phyloP scores from a whole-genome alignment of 2,888 invertebrate species.

The Poecilobothrus nobilitatus region DNA sequence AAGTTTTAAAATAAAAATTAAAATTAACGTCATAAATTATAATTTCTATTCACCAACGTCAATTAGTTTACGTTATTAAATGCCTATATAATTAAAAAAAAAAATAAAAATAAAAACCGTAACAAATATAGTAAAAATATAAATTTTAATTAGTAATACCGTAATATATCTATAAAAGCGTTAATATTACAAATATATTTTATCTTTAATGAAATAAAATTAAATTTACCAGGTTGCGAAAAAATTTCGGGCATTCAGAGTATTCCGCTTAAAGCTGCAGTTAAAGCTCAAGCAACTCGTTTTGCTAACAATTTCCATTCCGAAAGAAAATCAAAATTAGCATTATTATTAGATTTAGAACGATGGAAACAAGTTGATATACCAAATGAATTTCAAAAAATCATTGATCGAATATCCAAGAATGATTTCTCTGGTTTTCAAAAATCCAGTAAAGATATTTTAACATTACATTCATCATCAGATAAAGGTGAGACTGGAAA shows the following conservation, averaged over 20 bases:
- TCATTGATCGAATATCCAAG: constrained; percentile 61
- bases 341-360: constrained; percentile 78
- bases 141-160: too few species aligned
- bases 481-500: constrained; percentile 47
- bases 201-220: neutral
- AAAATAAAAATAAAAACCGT: too few species aligned
- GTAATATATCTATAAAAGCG: too few species aligned
- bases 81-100: too few species aligned
- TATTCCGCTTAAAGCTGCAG: constrained; percentile 69
- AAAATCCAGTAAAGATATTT: constrained; percentile 17
- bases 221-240: constrained; percentile 51
- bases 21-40: too few species aligned
- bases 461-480: constrained; percentile 27
- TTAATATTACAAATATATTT: too few species aligned
- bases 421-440: constrained; percentile 38
- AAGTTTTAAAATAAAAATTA: too few species aligned
- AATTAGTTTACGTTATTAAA: too few species aligned
- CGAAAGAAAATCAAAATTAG: constrained; percentile 77
- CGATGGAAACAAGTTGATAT: constrained; percentile 91
- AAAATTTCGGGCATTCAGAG: constrained; percentile 64
- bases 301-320: constrained; percentile 87
- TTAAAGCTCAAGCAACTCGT: constrained; percentile 80
- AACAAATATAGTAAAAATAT: too few species aligned
- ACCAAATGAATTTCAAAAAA: constrained; percentile 76
- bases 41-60: too few species aligned